Conservation (phyloP, 64 coral and sea anemone genomes). For the Hydrozoanthus tunicans region DNA sequence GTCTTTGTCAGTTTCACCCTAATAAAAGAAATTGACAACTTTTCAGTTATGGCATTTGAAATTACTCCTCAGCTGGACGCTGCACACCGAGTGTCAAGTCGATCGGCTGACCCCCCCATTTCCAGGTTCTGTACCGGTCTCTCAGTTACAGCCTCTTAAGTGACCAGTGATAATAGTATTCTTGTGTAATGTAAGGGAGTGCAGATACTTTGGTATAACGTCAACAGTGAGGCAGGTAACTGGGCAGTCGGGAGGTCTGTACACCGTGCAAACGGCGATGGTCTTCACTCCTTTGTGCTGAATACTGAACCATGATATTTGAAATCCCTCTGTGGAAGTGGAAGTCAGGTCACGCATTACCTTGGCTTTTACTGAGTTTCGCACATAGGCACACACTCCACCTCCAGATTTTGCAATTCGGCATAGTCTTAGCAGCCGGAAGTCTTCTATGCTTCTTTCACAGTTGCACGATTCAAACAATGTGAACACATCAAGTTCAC, state of each 20-base stretch:
- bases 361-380: background rate
- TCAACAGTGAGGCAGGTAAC: background rate
- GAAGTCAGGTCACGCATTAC: background rate
- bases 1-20: no score
- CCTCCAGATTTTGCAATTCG: slow-evolving; percentile 2
- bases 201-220: background rate
- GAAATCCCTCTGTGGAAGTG: slow-evolving; percentile 2
- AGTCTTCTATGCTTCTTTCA: background rate
- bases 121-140: no score
- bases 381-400: background rate
- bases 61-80: no score
- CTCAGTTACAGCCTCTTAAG: background rate
- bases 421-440: background rate
- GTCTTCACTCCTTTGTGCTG: slow-evolving; percentile 9
- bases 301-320: slow-evolving; percentile 28
- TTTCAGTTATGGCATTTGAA: no score
- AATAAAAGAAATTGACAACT: no score
- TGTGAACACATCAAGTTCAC: no score
- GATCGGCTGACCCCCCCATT: no score
- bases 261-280: background rate
- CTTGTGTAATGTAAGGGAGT: background rate
- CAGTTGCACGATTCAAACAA: background rate
- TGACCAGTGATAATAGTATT: slow-evolving; percentile 33
- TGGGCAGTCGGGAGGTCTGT: slow-evolving; percentile 4
- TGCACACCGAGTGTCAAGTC: no score